These are phyloP conservation scores for Crioceris asparagi DNA, from an alignment of 2,888 invertebrate genomes.

Conservation along the genomic window DNA sequence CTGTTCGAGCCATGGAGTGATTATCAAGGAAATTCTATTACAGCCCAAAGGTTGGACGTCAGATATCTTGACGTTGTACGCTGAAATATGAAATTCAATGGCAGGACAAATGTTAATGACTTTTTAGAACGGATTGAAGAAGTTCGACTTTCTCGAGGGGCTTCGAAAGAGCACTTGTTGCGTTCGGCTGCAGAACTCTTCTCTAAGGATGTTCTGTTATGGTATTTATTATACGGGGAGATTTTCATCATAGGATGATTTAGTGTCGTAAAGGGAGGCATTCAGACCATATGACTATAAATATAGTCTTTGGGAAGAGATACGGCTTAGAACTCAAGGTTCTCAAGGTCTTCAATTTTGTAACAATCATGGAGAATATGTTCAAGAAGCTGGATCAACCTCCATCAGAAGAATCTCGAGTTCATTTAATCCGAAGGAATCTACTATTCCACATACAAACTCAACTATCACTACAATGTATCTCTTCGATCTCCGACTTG, in stretches of 20 bases:
- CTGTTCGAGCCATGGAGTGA: no score
- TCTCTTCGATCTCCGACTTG: neutral
- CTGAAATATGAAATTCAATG: neutral
- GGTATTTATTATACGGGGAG: neutral
- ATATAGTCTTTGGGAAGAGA: neutral
- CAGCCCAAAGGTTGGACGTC: no score
- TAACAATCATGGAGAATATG: neutral
- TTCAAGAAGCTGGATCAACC: neutral
- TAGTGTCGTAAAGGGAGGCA: neutral
- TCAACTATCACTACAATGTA: neutral
- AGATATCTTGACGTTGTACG: neutral
- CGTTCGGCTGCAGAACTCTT: neutral
- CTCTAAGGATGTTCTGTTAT: neutral
- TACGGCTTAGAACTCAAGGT: no score
- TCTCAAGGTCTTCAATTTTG: neutral
- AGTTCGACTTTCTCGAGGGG: neutral
- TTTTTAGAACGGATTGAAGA: conserved; percentile 4
- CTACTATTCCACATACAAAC: neutral
- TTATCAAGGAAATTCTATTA: no score
- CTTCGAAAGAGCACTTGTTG: neutral
- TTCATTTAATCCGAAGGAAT: neutral
- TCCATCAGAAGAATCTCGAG: neutral
- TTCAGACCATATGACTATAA: neutral
- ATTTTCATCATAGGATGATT: neutral
- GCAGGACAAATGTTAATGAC: neutral